Conservation (phyloP, 2,888 invertebrate genomes). For the Temnothorax rugatulus region DNA sequence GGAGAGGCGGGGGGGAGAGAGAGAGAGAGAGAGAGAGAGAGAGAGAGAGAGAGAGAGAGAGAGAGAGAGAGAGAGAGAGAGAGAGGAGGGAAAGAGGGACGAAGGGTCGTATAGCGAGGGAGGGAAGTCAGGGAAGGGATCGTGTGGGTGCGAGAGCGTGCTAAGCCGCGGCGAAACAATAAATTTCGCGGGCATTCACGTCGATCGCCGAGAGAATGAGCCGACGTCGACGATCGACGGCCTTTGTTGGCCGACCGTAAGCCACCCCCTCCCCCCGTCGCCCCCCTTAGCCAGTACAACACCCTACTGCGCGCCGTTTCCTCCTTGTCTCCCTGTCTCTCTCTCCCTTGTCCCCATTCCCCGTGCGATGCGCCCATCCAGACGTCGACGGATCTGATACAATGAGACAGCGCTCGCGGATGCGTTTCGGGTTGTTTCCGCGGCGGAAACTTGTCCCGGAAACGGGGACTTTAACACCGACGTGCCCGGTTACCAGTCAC, state of each 20-base stretch:
- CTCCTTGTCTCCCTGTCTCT: constrained; percentile 58
- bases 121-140: constrained; percentile 44
- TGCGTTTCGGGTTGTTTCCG: constrained; percentile 81
- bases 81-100: constrained; percentile 5
- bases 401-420: constrained; percentile 79
- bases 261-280: constrained; percentile 49
- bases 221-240: constrained; percentile 82
- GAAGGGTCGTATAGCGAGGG: constrained; percentile 33
- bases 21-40: constrained; percentile 37
- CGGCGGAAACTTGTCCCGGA: constrained; percentile 82
- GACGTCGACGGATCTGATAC: constrained; percentile 79
- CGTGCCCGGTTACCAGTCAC: constrained; percentile 72
- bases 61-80: not conserved
- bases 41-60: constrained; percentile 7
- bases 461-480: constrained; percentile 82
- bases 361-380: constrained; percentile 59
- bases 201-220: constrained; percentile 81
- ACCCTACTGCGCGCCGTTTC: constrained; percentile 49
- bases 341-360: constrained; percentile 45
- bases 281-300: constrained; percentile 10
- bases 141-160: constrained; percentile 70
- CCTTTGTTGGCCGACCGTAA: constrained; percentile 80
- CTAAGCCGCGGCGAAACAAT: constrained; percentile 84
- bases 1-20: not conserved
- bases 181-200: constrained; percentile 84